Evolutionary conservation across 2,797 vertebrate species (phyloP).

Genomic region (Schizothorax lantsangensis): DNA sequence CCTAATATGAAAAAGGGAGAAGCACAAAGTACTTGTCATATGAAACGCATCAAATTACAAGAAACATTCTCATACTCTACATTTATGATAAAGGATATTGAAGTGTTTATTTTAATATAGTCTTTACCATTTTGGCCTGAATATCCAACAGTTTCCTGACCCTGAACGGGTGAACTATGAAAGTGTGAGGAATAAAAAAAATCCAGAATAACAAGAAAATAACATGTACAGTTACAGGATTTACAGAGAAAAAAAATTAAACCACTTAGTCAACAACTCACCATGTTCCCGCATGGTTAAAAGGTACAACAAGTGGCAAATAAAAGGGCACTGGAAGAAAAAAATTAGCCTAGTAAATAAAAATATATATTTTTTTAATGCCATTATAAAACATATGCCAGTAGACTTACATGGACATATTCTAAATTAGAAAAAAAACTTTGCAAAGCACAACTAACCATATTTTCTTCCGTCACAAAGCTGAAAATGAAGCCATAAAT

Average conservation of each 20-base stretch:
- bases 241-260: background rate
- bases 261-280: conserved; percentile 69
- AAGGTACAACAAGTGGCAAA: conserved; percentile 91
- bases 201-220: background rate
- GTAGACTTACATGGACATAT: conserved; percentile 59
- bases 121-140: conserved; percentile 86
- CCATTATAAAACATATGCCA: background rate
- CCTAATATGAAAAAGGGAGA: conserved; percentile 76
- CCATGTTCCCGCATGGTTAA: conserved; percentile 89
- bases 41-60: background rate
- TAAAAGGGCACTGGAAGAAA: conserved; percentile 86
- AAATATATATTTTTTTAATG: no score
- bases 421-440: background rate
- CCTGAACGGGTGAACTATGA: conserved; percentile 88
- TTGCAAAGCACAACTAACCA: conserved; percentile 75
- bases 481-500: conserved; percentile 94
- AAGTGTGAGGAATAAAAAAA: background rate
- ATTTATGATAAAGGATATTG: background rate
- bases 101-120: background rate
- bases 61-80: background rate
- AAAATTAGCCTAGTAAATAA: background rate
- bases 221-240: background rate
- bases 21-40: conserved; percentile 20
- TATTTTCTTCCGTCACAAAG: conserved; percentile 85
- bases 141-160: conserved; percentile 89